Conservation (phyloP, 2,797 vertebrate species). For the Chromis chromis region DNA sequence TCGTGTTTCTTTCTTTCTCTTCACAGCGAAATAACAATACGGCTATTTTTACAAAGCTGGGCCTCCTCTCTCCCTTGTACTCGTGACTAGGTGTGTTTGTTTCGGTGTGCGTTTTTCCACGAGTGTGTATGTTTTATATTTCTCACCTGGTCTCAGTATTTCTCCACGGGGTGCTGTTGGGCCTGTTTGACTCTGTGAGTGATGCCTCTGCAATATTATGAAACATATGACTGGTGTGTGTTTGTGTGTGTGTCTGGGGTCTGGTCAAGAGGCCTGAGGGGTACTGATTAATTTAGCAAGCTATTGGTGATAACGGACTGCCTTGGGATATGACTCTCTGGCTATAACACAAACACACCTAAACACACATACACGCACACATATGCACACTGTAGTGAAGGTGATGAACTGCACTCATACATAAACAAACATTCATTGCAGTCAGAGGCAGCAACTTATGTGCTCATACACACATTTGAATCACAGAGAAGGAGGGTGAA, state of each 20-base stretch:
- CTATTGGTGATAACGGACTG: conserved; percentile 71
- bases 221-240: conserved; percentile 46
- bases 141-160: conserved; percentile 70
- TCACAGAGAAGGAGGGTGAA: neutral
- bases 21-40: neutral
- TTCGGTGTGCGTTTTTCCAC: neutral
- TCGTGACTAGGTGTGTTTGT: neutral
- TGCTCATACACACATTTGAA: neutral
- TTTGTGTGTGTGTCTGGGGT: conserved; percentile 31
- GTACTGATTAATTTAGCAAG: conserved; percentile 78
- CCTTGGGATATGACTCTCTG: conserved; percentile 64
- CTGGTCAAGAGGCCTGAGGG: conserved; percentile 73
- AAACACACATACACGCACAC: conserved; percentile 6
- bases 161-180: conserved; percentile 66
- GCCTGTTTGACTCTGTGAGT: conserved; percentile 66
- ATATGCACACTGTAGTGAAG: neutral
- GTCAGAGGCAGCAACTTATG: neutral
- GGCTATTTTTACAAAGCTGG: neutral
- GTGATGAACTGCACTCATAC: conserved; percentile 34
- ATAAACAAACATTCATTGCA: conserved; percentile 31
- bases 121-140: conserved; percentile 32
- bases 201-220: conserved; percentile 68
- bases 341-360: conserved; percentile 27
- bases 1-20: neutral
- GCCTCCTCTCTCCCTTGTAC: neutral